phyloP scores from a whole-genome alignment of 2,797 vertebrate species.

The Iguana delicatissima region DNA sequence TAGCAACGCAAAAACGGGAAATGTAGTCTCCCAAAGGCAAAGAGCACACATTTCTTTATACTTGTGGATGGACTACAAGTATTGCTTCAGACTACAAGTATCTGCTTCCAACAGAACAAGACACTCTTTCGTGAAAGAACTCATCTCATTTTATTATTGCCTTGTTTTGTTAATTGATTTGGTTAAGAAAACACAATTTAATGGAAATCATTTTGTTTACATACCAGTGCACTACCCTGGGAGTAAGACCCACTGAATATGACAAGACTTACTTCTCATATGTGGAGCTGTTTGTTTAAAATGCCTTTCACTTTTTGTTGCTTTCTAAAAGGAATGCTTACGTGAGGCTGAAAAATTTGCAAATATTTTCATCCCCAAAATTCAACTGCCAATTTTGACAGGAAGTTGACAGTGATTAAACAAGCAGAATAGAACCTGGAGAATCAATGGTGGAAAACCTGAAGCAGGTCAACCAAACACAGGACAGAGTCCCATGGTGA shows the following conservation, averaged over 20 bases:
- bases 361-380: neutral
- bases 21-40: slow-evolving; percentile 67
- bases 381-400: neutral
- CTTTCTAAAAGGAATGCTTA: neutral
- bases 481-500: too few species aligned
- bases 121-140: neutral
- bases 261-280: neutral
- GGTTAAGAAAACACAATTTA: neutral
- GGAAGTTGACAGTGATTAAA: too few species aligned
- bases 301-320: slow-evolving; percentile 2
- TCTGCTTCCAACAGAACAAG: too few species aligned
- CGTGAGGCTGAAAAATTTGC: neutral
- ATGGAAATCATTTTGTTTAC: neutral
- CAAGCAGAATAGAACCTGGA: too few species aligned
- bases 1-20: slow-evolving; percentile 71
- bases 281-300: neutral
- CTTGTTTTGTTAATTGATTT: slow-evolving; percentile 9
- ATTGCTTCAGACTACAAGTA: neutral
- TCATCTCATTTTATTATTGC: neutral
- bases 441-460: too few species aligned
- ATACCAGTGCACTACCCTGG: neutral
- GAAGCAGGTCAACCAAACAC: too few species aligned
- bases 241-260: neutral
- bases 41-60: slow-evolving; percentile 57
- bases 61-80: slow-evolving; percentile 30